phyloP scores from a whole-genome alignment of 1,140 invertebrate species.

The Saccostrea cuccullata region DNA sequence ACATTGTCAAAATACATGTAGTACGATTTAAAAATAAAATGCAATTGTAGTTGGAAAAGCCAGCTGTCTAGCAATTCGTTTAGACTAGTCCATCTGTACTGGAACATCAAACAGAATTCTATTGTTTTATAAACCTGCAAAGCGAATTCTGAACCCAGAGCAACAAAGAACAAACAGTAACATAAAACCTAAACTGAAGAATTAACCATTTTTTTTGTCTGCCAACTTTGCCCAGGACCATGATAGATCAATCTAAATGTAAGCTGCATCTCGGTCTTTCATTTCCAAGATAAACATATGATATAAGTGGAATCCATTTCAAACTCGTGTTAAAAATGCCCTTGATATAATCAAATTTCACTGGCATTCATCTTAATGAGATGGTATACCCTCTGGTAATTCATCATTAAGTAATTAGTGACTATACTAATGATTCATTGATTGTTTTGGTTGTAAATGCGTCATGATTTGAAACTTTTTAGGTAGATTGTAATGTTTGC shows the following conservation, averaged over 20 bases:
- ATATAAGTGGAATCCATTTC: slow-evolving; percentile 21
- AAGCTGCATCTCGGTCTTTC: not conserved
- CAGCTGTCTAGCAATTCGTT: not conserved
- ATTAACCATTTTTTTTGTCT: not conserved
- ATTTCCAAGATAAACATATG: not conserved
- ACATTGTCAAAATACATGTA: no score
- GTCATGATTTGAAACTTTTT: not conserved
- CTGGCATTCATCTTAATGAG: slow-evolving; percentile 2
- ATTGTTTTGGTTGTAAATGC: not conserved
- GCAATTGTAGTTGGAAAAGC: not conserved
- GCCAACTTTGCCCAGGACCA: not conserved
- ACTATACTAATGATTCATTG: not conserved
- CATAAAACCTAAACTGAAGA: not conserved
- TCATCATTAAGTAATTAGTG: not conserved
- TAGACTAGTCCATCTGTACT: not conserved
- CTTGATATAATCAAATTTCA: slow-evolving; percentile 34
- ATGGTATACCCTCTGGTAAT: not conserved
- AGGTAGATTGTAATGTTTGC: not conserved
- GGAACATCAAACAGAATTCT: not conserved
- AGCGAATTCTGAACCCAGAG: not conserved
- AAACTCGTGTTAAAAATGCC: slow-evolving; percentile 23
- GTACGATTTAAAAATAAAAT: not conserved
- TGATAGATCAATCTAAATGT: slow-evolving; percentile 1
- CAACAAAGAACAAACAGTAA: not conserved
- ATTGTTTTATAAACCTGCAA: not conserved